Evolutionary conservation across 2,888 invertebrate species (phyloP), one percentile per base, ranked within the genome.

Genomic region (Taphrorychus bicolor): DNA sequence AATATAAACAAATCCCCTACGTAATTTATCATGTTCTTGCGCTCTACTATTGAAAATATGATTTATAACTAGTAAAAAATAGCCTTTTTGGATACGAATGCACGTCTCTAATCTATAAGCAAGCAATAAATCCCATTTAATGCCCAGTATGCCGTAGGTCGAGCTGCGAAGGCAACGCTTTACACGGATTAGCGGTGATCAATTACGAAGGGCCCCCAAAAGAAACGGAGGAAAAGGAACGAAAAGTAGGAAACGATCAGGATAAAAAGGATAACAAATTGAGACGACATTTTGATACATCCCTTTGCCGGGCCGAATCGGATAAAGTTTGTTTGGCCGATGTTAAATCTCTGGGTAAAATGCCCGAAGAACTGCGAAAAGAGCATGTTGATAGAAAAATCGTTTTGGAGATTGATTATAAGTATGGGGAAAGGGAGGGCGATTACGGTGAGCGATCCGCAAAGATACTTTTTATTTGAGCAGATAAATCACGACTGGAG

Each of bases 381-480:
- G 75, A 76, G 7, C 76, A 77, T 17, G 82, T 85, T 21, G 86
- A 88, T 74, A 82, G 86, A 71, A 85, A 83, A 71, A 85, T 92
- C 76, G 91, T 89, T 81, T 83, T 92, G 74, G 87, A 88, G 56
- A 91, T 91, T 79, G 90, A 89, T 81, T 89, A 87, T 75, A 85
- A 84, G 16, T 63, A 72, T 32, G 62, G 67, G 18, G 69, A 71
- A 53, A 52, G 54, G 32, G 63, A 70, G 11, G 48, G 56, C 5
- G 61, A 56, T 42, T 62, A 71, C 53, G 75, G 75, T 75, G 67
- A 67, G 71, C 51, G 53, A 19, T 19, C 22, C 21, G 18, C 11
- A 52, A 52, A 52, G 14, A 32, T 23, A 11, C 14, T 54, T 54
- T 17, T 32, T 54, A 9, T 51, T 21, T n/a, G n/a, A n/a, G n/a